Conservation (phyloP, 35 echinoderm and acorn worm species). For the Stichopus chloronotus region DNA sequence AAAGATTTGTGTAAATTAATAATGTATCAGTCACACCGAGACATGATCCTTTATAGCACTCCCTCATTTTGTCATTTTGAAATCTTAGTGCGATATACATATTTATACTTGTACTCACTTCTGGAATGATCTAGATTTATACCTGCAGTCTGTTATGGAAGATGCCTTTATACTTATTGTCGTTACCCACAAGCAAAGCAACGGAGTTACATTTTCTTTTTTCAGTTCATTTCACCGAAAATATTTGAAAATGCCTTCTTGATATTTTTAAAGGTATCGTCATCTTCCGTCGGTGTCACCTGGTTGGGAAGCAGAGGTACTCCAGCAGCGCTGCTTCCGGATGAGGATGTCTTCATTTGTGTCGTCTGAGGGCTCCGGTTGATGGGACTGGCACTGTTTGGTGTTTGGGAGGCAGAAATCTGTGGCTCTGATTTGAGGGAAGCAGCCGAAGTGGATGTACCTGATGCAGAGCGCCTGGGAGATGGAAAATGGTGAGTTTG, state of each 20-base stretch:
- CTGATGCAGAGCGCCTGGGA: conserved; percentile 44
- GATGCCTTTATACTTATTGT: not conserved
- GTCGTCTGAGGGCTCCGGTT: conserved; percentile 53
- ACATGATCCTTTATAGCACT: too few relatives aligned
- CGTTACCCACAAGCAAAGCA: not conserved
- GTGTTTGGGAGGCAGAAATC: conserved; percentile 43
- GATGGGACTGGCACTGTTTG: conserved; percentile 67
- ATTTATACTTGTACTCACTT: not conserved
- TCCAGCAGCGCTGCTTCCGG: conserved; percentile 41
- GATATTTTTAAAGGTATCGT: conserved; percentile 96
- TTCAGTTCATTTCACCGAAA: conserved; percentile 83
- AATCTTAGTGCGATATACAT: too few relatives aligned
- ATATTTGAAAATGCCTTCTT: conserved; percentile 98
- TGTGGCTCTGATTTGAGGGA: conserved; percentile 48
- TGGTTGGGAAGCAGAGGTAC: conserved; percentile 62
- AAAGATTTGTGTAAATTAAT: too few relatives aligned
- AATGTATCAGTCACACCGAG: too few relatives aligned
- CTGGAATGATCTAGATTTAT: not conserved
- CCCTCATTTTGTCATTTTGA: too few relatives aligned
- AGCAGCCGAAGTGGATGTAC: not conserved
- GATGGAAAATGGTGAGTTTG: conserved; percentile 24
- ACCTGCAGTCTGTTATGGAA: not conserved
- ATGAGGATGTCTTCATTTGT: conserved; percentile 63
- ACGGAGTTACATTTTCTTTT: not conserved
- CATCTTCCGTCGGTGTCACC: conserved; percentile 92